A percentile compares a stretch with the other conserved stretches of the same genome.
Conservation (phyloP, 2,888 invertebrate genomes). For the Mesorhabditis sp. region DNA sequence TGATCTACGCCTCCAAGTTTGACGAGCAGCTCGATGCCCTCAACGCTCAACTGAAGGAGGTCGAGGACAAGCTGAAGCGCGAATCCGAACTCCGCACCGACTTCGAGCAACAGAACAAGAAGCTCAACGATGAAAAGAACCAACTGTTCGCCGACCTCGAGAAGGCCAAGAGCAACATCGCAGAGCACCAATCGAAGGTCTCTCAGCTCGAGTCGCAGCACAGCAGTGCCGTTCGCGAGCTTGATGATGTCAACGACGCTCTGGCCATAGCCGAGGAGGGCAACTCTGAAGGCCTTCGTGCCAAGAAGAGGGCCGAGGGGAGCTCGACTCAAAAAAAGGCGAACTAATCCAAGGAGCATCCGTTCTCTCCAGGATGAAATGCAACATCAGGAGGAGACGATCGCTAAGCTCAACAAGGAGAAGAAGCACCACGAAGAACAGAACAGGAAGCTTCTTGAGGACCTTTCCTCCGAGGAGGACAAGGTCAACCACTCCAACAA, state of each 20-base stretch:
- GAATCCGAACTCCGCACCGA: constrained; percentile 95
- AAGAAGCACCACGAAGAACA: constrained; percentile 63
- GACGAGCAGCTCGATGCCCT: constrained; percentile 64
- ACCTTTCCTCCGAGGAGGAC: constrained; percentile 81
- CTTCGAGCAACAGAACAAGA: constrained; percentile 94
- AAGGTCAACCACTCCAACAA: constrained; percentile 49
- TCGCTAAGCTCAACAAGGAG: constrained; percentile 53
- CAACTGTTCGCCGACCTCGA: constrained; percentile 66
- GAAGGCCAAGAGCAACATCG: constrained; percentile 44
- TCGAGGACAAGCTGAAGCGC: constrained; percentile 96
- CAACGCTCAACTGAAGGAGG: constrained; percentile 91
- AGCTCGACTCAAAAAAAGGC: constrained; percentile 45
- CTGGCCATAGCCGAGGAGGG: constrained; percentile 71
- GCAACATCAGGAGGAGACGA: constrained; percentile 95
- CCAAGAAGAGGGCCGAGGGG: constrained; percentile 49
- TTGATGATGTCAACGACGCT: constrained; percentile 89
- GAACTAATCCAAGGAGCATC: constrained; percentile 53
- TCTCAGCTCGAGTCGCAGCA: constrained; percentile 60
- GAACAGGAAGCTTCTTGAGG: constrained; percentile 59
- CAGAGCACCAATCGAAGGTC: constrained; percentile 48
- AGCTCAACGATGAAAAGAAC: constrained; percentile 58
- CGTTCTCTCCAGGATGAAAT: constrained; percentile 75
- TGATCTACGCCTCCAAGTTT: constrained; percentile 49
- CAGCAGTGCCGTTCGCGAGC: constrained; percentile 74
- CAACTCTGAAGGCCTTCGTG: constrained; percentile 48